phyloP scores from a whole-genome alignment of 1,140 invertebrate genomes.

The Bombus confusus region DNA sequence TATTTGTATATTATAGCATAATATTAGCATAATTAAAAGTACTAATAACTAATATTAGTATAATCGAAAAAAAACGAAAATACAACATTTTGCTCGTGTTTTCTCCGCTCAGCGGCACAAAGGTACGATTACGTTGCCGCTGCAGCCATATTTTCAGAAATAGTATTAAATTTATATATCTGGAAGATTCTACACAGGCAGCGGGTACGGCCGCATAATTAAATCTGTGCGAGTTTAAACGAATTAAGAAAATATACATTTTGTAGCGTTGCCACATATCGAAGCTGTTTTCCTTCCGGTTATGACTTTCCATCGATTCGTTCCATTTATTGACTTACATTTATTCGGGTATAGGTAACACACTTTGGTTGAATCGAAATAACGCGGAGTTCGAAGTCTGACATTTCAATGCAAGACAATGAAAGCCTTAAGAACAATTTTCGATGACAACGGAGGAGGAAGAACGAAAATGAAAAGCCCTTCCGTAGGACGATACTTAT shows the following conservation, averaged over 20 bases:
- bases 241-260: conserved; percentile 45
- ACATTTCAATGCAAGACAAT: neutral
- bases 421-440: neutral
- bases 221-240: conserved; percentile 29
- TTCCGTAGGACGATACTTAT: neutral
- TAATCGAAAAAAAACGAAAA: neutral
- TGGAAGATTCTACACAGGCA: conserved; percentile 23
- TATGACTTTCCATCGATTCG: neutral
- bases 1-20: too few relatives aligned
- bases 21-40: too few relatives aligned
- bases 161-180: conserved; percentile 28
- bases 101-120: conserved; percentile 24
- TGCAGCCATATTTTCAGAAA: neutral
- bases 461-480: conserved; percentile 18
- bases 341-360: neutral
- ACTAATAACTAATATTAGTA: neutral
- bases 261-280: neutral
- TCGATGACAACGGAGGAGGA: neutral
- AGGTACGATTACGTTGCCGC: neutral
- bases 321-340: conserved; percentile 1
- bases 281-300: neutral
- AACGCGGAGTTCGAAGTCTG: neutral
- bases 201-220: neutral
- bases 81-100: neutral
- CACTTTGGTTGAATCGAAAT: neutral